A percentile compares a stretch with the other conserved stretches of the same genome.
Conservation (phyloP, 2,797 vertebrate species). For the Artibeus jamaicensis region DNA sequence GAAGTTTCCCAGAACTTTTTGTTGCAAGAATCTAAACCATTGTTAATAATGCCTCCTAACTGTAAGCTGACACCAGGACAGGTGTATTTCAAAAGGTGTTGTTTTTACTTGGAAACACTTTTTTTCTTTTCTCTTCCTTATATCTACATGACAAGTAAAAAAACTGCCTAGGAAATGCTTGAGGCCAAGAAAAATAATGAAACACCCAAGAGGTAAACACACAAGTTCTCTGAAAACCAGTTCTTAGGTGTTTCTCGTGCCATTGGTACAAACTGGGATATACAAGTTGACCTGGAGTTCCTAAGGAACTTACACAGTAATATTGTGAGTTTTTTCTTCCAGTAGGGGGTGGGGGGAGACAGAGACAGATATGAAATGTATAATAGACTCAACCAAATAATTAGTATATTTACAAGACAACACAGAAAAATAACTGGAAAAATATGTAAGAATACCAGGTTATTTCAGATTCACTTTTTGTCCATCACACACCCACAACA, state of each 20-base stretch:
- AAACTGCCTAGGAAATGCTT: background rate
- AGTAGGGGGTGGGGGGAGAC: no score
- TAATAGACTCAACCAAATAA: background rate
- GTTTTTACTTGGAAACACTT: constrained; percentile 10
- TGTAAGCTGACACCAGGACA: constrained; percentile 8
- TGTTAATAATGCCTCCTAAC: background rate
- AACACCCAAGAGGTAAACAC: background rate
- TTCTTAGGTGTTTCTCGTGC: background rate
- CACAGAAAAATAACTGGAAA: background rate
- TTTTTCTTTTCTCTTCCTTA: background rate
- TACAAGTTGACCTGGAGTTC: background rate
- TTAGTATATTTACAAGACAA: background rate
- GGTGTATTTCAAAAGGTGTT: constrained; percentile 21
- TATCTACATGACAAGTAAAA: background rate
- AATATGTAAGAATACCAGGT: background rate
- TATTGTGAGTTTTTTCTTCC: background rate
- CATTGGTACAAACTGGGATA: background rate
- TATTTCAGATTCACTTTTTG: constrained; percentile 15
- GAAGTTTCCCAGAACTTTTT: background rate
- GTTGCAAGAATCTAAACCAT: background rate
- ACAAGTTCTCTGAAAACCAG: background rate
- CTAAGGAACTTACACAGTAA: background rate
- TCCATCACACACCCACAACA: background rate
- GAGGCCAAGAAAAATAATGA: constrained; percentile 7
- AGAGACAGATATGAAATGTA: background rate